Evolutionary conservation across 1,140 invertebrate genomes (phyloP).

Genomic region (Drosophila leontia): DNA sequence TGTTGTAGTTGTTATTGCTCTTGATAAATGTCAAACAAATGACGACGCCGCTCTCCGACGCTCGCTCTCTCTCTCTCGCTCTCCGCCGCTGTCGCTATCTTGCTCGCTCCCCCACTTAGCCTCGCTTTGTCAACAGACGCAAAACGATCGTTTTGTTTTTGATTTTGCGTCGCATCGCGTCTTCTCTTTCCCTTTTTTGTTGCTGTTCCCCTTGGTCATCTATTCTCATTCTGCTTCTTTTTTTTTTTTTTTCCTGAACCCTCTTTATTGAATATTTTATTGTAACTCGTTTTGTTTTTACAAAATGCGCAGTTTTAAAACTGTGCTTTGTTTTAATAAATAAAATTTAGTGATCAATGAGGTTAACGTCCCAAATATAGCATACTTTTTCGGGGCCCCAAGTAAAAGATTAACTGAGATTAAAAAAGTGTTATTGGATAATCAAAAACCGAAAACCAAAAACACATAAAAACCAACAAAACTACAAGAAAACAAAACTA

Average conservation of each 20-base stretch:
- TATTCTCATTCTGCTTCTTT: not conserved
- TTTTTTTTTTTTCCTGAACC: constrained; percentile 3
- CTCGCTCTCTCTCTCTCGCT: not conserved
- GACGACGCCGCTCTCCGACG: constrained; percentile 8
- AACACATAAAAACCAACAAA: not conserved
- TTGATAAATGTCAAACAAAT: constrained; percentile 61
- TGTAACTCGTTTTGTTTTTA: constrained; percentile 37
- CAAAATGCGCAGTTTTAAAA: constrained; percentile 38
- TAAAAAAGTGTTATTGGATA: not conserved
- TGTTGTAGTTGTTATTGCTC: constrained; percentile 24
- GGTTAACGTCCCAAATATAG: not conserved
- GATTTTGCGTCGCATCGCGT: constrained; percentile 39
- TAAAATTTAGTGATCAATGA: not conserved
- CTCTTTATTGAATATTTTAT: constrained; percentile 29
- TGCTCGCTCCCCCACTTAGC: not conserved
- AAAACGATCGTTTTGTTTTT: constrained; percentile 57
- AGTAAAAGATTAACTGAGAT: not conserved
- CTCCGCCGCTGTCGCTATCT: constrained; percentile 8
- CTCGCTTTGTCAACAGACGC: constrained; percentile 62
- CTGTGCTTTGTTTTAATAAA: not conserved
- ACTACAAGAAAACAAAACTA: not conserved
- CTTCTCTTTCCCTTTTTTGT: constrained; percentile 17
- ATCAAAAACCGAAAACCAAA: not conserved
- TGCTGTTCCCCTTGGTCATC: not conserved
- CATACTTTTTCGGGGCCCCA: not conserved